Conservation (phyloP, 2,888 invertebrate genomes). For the Diadegma fenestrale region DNA sequence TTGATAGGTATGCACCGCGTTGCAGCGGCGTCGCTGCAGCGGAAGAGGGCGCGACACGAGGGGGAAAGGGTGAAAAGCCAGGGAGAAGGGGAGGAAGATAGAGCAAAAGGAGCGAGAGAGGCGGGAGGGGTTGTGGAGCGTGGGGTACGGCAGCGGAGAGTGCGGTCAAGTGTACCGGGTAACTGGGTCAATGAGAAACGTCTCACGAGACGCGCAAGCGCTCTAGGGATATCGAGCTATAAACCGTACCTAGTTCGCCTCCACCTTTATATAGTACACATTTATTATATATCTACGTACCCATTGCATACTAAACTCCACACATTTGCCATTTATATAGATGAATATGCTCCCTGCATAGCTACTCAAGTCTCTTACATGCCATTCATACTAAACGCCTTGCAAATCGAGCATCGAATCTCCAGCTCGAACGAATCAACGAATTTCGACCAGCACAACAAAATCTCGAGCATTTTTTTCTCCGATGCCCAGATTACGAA, state of each 20-base stretch:
- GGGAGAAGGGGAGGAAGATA: constrained; percentile 19
- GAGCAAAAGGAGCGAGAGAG: not conserved
- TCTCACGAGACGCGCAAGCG: constrained; percentile 77
- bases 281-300: constrained; percentile 31
- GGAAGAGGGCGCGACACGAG: constrained; percentile 52
- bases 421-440: not conserved
- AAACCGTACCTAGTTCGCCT: constrained; percentile 66
- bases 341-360: not conserved
- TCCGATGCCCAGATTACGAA: not conserved
- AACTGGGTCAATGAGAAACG: constrained; percentile 84
- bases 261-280: constrained; percentile 54
- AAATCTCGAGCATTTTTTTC: not conserved
- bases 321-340: not conserved
- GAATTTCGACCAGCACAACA: not conserved
- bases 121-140: constrained; percentile 53
- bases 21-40: constrained; percentile 31
- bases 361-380: not conserved
- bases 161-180: constrained; percentile 85
- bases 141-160: constrained; percentile 75
- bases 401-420: not conserved
- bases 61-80: constrained; percentile 37
- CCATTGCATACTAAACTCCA: constrained; percentile 28
- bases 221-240: constrained; percentile 71
- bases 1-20: constrained; percentile 12
- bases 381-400: constrained; percentile 32